A percentile compares a stretch with the other conserved stretches of the same genome.
Evolutionary conservation across 1,140 invertebrate genomes (phyloP).

Genomic region (Megathymus violae): DNA sequence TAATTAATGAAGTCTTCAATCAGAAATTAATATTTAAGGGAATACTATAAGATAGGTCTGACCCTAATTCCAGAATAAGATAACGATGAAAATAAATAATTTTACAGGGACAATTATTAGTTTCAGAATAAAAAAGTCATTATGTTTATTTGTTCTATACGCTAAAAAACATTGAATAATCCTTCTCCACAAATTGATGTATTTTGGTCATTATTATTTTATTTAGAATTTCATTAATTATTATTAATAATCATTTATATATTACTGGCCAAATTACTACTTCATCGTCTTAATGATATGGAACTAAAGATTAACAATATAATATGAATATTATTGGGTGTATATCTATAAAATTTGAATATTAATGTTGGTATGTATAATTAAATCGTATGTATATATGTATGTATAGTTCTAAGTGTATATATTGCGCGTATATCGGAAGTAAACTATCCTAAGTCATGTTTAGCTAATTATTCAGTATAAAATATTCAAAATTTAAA

Average conservation of each 20-base stretch:
- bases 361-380: background rate
- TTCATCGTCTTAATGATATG: background rate
- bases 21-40: background rate
- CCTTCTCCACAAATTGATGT: constrained; percentile 2
- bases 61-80: background rate
- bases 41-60: background rate
- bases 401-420: background rate
- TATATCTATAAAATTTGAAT: too few species aligned
- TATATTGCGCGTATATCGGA: background rate
- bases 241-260: background rate
- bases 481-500: too few species aligned
- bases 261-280: background rate
- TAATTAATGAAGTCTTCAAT: background rate
- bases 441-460: too few species aligned
- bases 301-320: background rate
- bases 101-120: background rate
- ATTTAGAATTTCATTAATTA: constrained; percentile 15
- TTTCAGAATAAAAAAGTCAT: background rate
- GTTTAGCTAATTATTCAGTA: too few species aligned
- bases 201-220: constrained; percentile 2
- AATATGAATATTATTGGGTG: background rate
- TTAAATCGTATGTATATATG: background rate
- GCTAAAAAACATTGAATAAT: background rate
- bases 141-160: too few species aligned
- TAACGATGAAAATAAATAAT: background rate